Conservation (phyloP, 2,797 vertebrate genomes). For the Spondyliosoma cantharus region DNA sequence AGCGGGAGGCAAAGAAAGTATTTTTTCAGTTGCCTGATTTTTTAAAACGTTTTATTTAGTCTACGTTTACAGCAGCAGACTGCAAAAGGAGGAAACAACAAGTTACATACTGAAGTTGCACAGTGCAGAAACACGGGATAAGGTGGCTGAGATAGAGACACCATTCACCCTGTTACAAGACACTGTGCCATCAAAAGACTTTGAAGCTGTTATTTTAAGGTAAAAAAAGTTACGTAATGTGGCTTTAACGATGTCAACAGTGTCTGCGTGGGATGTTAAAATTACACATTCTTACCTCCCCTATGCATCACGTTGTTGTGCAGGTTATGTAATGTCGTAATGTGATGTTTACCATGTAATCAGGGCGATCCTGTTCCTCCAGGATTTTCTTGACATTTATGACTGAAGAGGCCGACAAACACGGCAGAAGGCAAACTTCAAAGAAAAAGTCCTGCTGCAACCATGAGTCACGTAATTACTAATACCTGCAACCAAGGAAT, state of each 20-base stretch:
- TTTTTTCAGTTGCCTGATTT: neutral
- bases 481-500: neutral
- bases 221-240: too few relatives aligned
- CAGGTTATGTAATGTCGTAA: slow-evolving; percentile 4
- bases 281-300: neutral
- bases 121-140: too few relatives aligned
- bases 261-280: neutral
- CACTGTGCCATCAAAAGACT: too few relatives aligned
- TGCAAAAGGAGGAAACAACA: neutral
- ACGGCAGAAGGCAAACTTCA: neutral
- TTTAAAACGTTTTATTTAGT: neutral
- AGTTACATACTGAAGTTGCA: too few relatives aligned
- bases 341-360: slow-evolving; percentile 24
- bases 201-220: too few relatives aligned
- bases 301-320: neutral
- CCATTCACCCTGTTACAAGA: too few relatives aligned
- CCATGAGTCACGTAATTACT: slow-evolving; percentile 18
- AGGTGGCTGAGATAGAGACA: too few relatives aligned
- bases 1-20: rapidly evolving
- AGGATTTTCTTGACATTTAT: slow-evolving; percentile 15
- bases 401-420: neutral
- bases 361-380: slow-evolving; percentile 15
- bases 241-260: too few relatives aligned
- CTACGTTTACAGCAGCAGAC: neutral
- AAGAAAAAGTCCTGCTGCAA: neutral